phyloP scores from a whole-genome alignment of 1,140 invertebrate genomes.

The Oedothorax gibbosus region DNA sequence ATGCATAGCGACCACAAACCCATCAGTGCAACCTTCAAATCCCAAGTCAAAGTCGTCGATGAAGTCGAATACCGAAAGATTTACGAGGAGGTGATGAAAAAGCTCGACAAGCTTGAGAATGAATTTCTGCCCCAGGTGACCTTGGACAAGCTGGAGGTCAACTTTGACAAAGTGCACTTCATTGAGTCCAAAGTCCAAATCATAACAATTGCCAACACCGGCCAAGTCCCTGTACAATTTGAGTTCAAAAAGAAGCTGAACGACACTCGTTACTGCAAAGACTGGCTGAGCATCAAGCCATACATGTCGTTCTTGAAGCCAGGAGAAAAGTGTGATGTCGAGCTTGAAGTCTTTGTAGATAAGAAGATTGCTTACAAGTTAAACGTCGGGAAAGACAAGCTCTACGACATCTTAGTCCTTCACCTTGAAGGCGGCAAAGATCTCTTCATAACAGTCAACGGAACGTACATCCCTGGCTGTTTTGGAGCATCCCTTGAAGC shows the following conservation, averaged over 20 bases:
- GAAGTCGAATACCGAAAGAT: conserved; percentile 86
- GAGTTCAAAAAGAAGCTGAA: conserved; percentile 95
- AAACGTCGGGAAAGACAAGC: conserved; percentile 85
- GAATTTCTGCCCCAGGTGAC: conserved; percentile 96
- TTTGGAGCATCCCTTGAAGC: conserved; percentile 93
- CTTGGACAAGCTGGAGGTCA: conserved; percentile 90
- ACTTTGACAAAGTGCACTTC: conserved; percentile 88
- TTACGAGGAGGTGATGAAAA: conserved; percentile 96
- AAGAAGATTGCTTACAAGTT: conserved; percentile 82
- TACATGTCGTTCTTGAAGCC: conserved; percentile 79
- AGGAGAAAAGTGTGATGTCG: conserved; percentile 86
- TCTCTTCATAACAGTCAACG: conserved; percentile 91
- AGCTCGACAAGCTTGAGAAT: conserved; percentile 94
- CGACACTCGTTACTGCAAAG: conserved; percentile 87
- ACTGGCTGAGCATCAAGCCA: conserved; percentile 93
- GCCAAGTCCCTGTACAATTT: conserved; percentile 93
- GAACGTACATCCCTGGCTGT: conserved; percentile 75
- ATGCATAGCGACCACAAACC: conserved; percentile 95
- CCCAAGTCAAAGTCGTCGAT: conserved; percentile 89
- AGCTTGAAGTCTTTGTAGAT: conserved; percentile 74
- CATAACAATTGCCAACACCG: conserved; percentile 94
- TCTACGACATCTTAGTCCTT: conserved; percentile 95
- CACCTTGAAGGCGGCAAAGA: conserved; percentile 95
- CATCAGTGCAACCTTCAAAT: conserved; percentile 88
- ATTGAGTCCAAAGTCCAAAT: conserved; percentile 80